Conservation (phyloP, 2,797 vertebrate species). For the Anas bernieri region DNA sequence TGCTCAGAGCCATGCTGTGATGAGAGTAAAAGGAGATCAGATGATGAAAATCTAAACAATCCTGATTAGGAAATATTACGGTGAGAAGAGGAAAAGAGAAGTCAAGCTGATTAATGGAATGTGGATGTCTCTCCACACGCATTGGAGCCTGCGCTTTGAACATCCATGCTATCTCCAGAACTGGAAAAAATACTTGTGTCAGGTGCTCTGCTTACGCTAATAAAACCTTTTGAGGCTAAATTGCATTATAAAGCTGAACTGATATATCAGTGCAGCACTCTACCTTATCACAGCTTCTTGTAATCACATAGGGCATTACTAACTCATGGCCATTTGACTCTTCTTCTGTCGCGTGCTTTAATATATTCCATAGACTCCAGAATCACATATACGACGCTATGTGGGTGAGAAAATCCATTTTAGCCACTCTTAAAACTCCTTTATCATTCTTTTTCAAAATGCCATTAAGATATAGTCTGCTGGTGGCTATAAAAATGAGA, state of each 20-base stretch:
- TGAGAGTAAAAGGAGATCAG: background rate
- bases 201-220: background rate
- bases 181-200: background rate
- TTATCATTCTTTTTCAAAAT: conserved; percentile 44
- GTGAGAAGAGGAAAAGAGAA: background rate
- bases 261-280: background rate
- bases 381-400: background rate
- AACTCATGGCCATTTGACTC: background rate
- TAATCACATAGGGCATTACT: background rate
- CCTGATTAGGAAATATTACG: background rate
- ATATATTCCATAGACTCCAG: background rate
- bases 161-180: background rate
- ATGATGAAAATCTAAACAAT: background rate
- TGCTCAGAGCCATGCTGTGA: background rate
- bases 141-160: background rate
- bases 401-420: background rate
- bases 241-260: background rate
- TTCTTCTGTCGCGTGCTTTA: background rate
- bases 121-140: background rate
- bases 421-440: background rate
- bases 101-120: background rate
- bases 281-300: background rate
- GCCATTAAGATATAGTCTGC: conserved; percentile 37
- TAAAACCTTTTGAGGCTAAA: background rate
- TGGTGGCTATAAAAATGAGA: conserved; percentile 66